Base-by-base conservation (phyloP, 1,140 invertebrate species). In the Heliconius congener region DNA sequence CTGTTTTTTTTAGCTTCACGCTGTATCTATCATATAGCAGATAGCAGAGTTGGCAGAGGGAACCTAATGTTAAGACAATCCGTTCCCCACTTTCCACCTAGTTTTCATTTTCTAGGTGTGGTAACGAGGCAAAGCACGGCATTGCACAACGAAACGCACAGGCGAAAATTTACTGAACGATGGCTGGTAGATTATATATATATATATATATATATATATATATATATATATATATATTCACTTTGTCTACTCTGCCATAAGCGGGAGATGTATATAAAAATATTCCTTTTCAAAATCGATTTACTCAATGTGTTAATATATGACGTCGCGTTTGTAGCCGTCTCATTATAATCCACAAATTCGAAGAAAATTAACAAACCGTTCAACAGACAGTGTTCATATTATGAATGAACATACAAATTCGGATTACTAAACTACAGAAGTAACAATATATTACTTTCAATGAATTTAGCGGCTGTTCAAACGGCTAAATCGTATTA, bases 361-460 rank as follows among this genome's bases (percentile, higher is more conserved):
- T 77, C 75, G 70, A 34, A 77, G 74, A 71, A 72, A 76, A 80
- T 75, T 60, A 73, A 80, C 72, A 76, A 34, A 39, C 52, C 74
- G 76, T 80, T 80, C 74, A 76, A 60, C 23, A 70, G 39, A 46
- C n/a, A 34, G 77, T 76, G 85, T 77, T 46, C 66, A 39, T 37
- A 30, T 66, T 78, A 77, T 83, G 82, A 84, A 84, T 83, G 83
- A 77, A 79, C 74, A 71, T 55, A 82, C 81, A 82, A 46, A 82
- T 80, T 73, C 55, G 79, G 79, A 83, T 83, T 80, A 81, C 37
- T 66, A 77, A 77, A 57, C 79, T 81, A 77, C 79, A 52, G 72
- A 30, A 50, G 23, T 37, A 37, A 80, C 78, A 80, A 79, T 82
- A 50, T 55, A 27, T 52, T 60, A 76, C 37, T 77, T 77, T 75